Percentiles rank a stretch among this genome's conserved stretches.
phyloP scores from a whole-genome alignment of 30 jellyfish, hydroid and myxozoan genomes.

The Turritopsis rubra region DNA sequence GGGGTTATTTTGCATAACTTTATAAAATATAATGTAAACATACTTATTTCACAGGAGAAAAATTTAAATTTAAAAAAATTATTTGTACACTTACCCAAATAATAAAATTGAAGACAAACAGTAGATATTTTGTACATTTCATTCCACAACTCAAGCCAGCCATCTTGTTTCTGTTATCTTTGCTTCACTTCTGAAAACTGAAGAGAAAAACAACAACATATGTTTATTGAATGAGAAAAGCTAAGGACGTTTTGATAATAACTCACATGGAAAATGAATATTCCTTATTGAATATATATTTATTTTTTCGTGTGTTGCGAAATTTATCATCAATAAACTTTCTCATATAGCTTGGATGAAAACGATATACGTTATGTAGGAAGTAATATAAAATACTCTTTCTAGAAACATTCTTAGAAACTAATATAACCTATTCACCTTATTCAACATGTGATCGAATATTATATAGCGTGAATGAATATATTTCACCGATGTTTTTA shows the following conservation, averaged over 20 bases:
- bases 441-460: too few relatives aligned
- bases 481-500: too few relatives aligned
- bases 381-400: too few relatives aligned
- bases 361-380: too few relatives aligned
- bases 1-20: too few relatives aligned
- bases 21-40: background rate
- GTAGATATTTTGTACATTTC: conserved; percentile 57
- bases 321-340: too few relatives aligned
- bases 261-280: background rate
- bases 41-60: background rate
- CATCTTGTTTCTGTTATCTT: background rate
- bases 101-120: conserved; percentile 69
- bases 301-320: too few relatives aligned
- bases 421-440: too few relatives aligned
- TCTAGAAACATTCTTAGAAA: too few relatives aligned
- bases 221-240: background rate
- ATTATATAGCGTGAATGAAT: too few relatives aligned
- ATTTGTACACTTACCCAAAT: conserved; percentile 51
- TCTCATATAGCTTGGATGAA: too few relatives aligned
- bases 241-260: background rate
- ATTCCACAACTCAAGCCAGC: conserved; percentile 65
- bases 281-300: too few relatives aligned
- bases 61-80: background rate
- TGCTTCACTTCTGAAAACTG: background rate
- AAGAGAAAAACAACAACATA: background rate